phyloP scores from a whole-genome alignment of 2,888 invertebrate species.

The Ashinkailepas kermadecensis region DNA sequence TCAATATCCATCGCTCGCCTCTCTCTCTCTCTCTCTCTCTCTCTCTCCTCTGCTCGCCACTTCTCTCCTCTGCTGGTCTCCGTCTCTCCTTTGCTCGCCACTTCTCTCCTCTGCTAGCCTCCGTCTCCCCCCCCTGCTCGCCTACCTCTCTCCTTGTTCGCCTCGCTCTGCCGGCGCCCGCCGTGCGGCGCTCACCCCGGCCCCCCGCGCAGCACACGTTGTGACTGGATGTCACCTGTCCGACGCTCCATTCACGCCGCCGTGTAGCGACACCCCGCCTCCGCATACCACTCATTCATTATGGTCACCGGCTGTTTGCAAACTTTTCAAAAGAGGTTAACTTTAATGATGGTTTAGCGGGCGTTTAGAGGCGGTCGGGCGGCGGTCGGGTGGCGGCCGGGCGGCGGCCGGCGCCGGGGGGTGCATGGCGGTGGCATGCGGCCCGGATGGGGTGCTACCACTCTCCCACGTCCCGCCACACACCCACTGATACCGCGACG shows the following conservation, averaged over 20 bases:
- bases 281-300: slow-evolving; percentile 13
- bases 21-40: too few species aligned
- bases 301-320: neutral
- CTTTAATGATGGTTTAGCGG: slow-evolving; percentile 16
- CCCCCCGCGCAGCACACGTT: neutral
- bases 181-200: neutral
- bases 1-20: too few species aligned
- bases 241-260: neutral
- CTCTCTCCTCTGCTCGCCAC: too few species aligned
- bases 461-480: too few species aligned
- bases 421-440: neutral
- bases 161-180: neutral
- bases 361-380: slow-evolving; percentile 2
- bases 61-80: too few species aligned
- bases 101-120: too few species aligned
- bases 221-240: neutral
- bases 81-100: too few species aligned
- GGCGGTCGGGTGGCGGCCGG: slow-evolving; percentile 5
- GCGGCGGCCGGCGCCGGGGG: neutral
- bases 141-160: too few species aligned
- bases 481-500: neutral
- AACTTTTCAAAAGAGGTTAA: slow-evolving; percentile 16
- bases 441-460: neutral
- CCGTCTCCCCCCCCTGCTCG: too few species aligned
- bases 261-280: neutral